These are phyloP conservation scores for Diaprepes abbreviatus DNA, from an alignment of 2,888 invertebrate genomes.

Conservation along the genomic window DNA sequence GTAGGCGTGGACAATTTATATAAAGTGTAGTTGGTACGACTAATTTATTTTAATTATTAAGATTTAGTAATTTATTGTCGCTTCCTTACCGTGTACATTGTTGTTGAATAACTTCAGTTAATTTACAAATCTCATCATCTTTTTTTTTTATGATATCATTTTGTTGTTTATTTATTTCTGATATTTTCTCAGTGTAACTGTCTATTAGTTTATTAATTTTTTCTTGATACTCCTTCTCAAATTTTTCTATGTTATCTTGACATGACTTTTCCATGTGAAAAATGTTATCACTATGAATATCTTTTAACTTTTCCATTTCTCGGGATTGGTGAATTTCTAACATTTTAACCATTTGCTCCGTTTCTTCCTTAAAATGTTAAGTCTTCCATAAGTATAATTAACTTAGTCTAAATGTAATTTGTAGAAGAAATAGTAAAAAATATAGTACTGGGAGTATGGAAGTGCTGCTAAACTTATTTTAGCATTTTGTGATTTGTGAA, in stretches of 20 bases:
- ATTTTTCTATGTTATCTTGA: slow-evolving; percentile 34
- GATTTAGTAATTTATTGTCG: no score
- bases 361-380: slow-evolving; percentile 33
- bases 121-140: slow-evolving; percentile 54
- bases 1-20: no score
- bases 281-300: slow-evolving; percentile 44
- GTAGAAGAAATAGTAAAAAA: no score
- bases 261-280: slow-evolving; percentile 44
- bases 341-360: slow-evolving; percentile 43
- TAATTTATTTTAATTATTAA: no score
- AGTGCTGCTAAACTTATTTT: no score
- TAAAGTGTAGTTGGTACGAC: no score
- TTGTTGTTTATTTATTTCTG: slow-evolving; percentile 48
- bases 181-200: slow-evolving; percentile 49
- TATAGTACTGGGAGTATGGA: no score
- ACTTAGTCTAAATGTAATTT: no score
- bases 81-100: slow-evolving; percentile 52
- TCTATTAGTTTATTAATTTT: slow-evolving; percentile 50
- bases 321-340: slow-evolving; percentile 34
- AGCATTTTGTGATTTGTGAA: no score
- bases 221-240: slow-evolving; percentile 45
- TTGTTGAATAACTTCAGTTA: slow-evolving; percentile 56
- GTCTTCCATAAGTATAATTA: no score
- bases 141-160: slow-evolving; percentile 51
- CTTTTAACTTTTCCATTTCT: slow-evolving; percentile 49